Evolutionary conservation across 2,797 vertebrate species (phyloP).

Genomic region (Synanceia verrucosa): DNA sequence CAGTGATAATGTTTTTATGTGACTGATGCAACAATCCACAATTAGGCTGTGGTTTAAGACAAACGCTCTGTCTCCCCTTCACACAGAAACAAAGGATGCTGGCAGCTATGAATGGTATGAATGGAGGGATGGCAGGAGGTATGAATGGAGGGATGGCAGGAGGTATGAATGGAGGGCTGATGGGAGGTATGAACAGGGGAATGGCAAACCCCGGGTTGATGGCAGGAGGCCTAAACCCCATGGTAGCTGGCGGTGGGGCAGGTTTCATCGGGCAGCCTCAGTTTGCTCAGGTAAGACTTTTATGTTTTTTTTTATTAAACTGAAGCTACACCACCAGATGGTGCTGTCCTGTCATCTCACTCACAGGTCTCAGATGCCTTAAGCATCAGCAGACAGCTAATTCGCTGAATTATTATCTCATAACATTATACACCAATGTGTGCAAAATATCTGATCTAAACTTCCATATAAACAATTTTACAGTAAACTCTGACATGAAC

Average conservation of each 20-base stretch:
- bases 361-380: background rate
- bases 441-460: background rate
- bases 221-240: constrained; percentile 64
- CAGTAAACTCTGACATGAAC: background rate
- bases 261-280: constrained; percentile 67
- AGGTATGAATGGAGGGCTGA: constrained; percentile 16
- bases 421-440: background rate
- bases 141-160: constrained; percentile 30
- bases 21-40: background rate
- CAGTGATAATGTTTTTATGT: background rate
- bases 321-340: constrained; percentile 1
- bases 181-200: constrained; percentile 32
- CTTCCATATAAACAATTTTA: background rate
- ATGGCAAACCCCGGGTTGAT: constrained; percentile 53
- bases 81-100: constrained; percentile 58
- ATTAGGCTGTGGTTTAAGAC: background rate
- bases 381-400: background rate
- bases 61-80: background rate
- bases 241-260: constrained; percentile 54
- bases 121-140: constrained; percentile 30
- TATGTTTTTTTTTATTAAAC: background rate
- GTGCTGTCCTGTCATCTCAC: background rate
- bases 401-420: no score
- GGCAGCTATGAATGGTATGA: constrained; percentile 27
- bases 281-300: constrained; percentile 65